Evolutionary conservation across 1,140 invertebrate genomes (phyloP), one percentile per base, ranked within the genome.

Genomic region (Melitaea cinxia): DNA sequence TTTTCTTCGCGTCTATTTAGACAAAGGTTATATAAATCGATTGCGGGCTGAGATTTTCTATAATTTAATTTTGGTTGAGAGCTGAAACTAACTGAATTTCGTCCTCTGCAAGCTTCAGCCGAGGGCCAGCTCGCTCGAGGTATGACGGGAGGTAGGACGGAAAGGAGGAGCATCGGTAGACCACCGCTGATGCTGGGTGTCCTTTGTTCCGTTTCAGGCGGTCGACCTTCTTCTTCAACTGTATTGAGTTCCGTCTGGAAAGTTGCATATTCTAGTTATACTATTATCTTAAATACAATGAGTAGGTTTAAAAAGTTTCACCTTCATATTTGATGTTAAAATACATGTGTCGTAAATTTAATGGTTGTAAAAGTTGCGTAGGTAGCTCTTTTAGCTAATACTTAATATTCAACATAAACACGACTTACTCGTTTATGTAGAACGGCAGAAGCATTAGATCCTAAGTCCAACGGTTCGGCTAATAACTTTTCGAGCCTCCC

Each of bases 61-160:
- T 92, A 90, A 69, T 93, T 93, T 0, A 94, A 87, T 77, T 94
- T 93, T 4, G 95, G 94, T 74, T 95, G 94, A 12, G 94, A 95
- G 82, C 94, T 95, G 62, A 93, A 93, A 33, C 91, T 93, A 50
- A 93, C 91, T 6, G 92, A 91, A 58, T 93, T 93, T 24, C 91
- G 82, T 17, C 91, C 86, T 65, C 92, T 85, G 73, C 85, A 91
- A 35, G 91, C 91, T 77, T 94, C 93, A 0, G 94, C 92, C 9
- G 94, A 95, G n/a, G 94, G 94, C 94, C 94, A 95, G 78, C 94
- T 95, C 4, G 94, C 95, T 56, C 95, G 87, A 0, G 95, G 95
- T 56, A 95, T 95, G 24, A 95, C 94, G 17, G 94, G 94, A 0
- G 95, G 94, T 14, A 95, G 85, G 14, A 95, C 94, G 23, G 94